These are phyloP conservation scores for Cyclina sinensis DNA, from an alignment of 1,140 invertebrate genomes.

Conservation along the genomic window DNA sequence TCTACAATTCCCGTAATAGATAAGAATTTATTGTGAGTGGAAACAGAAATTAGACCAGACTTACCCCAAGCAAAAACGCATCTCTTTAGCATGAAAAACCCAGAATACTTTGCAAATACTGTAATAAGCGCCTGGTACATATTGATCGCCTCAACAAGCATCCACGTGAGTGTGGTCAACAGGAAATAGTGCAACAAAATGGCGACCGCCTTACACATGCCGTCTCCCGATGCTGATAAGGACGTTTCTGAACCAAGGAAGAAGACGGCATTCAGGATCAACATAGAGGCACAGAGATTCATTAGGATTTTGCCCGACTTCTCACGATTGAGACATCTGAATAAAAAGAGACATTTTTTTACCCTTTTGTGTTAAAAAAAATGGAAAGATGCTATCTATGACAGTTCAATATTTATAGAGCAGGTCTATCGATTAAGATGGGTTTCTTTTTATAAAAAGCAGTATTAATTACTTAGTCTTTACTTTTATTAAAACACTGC, in stretches of 20 bases:
- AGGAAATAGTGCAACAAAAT: constrained; percentile 87
- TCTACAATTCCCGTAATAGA: too few relatives aligned
- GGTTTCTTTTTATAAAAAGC: too few relatives aligned
- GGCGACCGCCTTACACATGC: constrained; percentile 83
- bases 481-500: too few relatives aligned
- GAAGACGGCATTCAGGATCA: constrained; percentile 87
- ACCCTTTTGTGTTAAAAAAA: too few relatives aligned
- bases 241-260: constrained; percentile 84
- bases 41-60: too few relatives aligned
- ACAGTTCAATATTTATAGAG: too few relatives aligned
- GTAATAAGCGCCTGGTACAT: constrained; percentile 89
- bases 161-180: constrained; percentile 88
- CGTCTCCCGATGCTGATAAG: constrained; percentile 69
- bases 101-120: constrained; percentile 88
- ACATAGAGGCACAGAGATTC: constrained; percentile 87
- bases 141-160: constrained; percentile 88
- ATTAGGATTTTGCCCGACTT: constrained; percentile 88
- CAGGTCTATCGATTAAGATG: too few relatives aligned
- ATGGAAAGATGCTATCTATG: too few relatives aligned
- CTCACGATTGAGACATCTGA: constrained; percentile 87
- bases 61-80: constrained; percentile 88
- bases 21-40: too few relatives aligned
- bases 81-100: constrained; percentile 88
- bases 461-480: too few relatives aligned
- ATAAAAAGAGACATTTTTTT: not conserved